Percentiles rank a stretch among this genome's conserved stretches.
phyloP scores from a whole-genome alignment of 2,797 vertebrate species.

The Coracias cyanogaster region DNA sequence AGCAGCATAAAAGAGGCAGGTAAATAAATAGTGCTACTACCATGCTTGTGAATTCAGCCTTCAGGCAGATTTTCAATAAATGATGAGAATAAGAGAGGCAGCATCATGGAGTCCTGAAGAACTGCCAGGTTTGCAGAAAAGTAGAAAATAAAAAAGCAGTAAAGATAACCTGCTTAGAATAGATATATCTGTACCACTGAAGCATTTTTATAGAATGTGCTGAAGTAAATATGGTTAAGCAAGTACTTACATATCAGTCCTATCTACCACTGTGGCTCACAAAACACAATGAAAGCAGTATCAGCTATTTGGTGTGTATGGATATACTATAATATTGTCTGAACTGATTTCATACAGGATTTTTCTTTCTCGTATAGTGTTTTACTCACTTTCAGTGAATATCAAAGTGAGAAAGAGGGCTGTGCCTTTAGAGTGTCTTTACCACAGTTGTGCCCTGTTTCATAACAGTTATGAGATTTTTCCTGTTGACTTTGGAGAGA shows the following conservation, averaged over 20 bases:
- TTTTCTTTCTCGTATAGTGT: not conserved
- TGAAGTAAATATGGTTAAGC: not conserved
- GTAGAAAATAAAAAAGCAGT: not conserved
- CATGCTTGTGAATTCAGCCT: not conserved
- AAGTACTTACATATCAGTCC: not conserved
- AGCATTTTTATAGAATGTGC: not conserved
- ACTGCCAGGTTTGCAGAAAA: not conserved
- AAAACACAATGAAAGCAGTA: not conserved
- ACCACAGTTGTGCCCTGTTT: not conserved
- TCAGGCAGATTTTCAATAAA: conserved; percentile 49
- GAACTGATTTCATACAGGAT: not conserved
- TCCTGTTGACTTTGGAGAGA: not conserved
- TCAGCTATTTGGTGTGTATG: not conserved
- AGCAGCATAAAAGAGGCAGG: not conserved
- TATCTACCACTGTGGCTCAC: not conserved
- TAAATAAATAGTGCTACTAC: not conserved
- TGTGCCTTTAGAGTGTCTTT: not conserved
- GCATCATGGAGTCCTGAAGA: not conserved
- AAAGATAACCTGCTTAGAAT: not conserved
- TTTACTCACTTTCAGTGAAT: not conserved
- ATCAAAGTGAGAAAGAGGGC: not conserved
- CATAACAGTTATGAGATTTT: not conserved
- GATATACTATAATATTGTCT: not conserved
- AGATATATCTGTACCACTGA: not conserved
- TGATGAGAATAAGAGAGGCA: conserved; percentile 11